Evolutionary conservation across 1,140 invertebrate species (phyloP).

Genomic region (Lepidurus packardi): DNA sequence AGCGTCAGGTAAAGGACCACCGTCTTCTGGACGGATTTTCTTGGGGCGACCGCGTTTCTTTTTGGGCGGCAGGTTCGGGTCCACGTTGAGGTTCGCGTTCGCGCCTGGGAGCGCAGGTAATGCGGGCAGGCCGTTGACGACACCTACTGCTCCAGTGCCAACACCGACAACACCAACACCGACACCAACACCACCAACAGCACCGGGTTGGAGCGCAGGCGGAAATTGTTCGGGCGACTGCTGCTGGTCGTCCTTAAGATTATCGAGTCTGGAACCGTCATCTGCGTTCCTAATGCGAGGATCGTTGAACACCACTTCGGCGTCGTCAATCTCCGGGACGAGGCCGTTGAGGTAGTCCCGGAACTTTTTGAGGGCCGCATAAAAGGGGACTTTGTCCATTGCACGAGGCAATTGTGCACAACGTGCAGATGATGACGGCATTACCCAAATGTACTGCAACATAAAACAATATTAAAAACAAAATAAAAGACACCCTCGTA

Average conservation of each 20-base stretch:
- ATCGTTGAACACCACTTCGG: slow-evolving; percentile 85
- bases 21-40: slow-evolving; percentile 69
- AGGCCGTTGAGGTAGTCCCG: slow-evolving; percentile 88
- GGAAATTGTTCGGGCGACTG: slow-evolving; percentile 22
- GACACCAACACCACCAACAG: neutral
- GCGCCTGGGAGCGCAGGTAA: neutral
- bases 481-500: neutral
- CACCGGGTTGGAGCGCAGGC: neutral
- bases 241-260: slow-evolving; percentile 33
- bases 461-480: slow-evolving; percentile 26
- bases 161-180: neutral
- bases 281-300: slow-evolving; percentile 44
- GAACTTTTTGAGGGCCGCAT: slow-evolving; percentile 88
- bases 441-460: slow-evolving; percentile 91
- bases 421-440: slow-evolving; percentile 93
- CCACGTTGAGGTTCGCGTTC: neutral
- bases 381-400: slow-evolving; percentile 95
- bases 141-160: neutral
- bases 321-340: slow-evolving; percentile 78
- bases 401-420: slow-evolving; percentile 91
- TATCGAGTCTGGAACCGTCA: slow-evolving; percentile 32
- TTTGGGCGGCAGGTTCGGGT: slow-evolving; percentile 52
- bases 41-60: slow-evolving; percentile 79
- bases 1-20: slow-evolving; percentile 44
- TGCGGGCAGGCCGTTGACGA: slow-evolving; percentile 14